phyloP scores from a whole-genome alignment of 2,888 invertebrate species.

The Glomeris marginata region DNA sequence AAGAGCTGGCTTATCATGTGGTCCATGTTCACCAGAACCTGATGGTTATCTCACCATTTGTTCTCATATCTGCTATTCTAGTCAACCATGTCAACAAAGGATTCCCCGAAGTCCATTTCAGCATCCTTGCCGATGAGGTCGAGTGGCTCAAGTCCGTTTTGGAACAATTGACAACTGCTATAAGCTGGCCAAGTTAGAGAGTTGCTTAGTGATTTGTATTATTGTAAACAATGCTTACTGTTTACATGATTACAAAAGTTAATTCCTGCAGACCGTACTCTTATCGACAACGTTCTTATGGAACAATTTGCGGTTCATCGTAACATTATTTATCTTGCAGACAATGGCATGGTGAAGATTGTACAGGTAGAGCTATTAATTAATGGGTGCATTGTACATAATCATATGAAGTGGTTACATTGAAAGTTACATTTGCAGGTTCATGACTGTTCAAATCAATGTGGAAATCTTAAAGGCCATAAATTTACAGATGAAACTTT shows the following conservation, averaged over 20 bases:
- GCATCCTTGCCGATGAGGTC: slow-evolving; percentile 2
- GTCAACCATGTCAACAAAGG: neutral
- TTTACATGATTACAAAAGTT: neutral
- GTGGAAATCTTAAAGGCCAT: neutral
- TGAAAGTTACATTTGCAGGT: neutral
- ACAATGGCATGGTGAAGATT: neutral
- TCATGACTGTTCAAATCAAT: neutral
- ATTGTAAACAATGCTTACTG: neutral
- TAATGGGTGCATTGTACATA: too few relatives aligned
- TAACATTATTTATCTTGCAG: slow-evolving; percentile 3
- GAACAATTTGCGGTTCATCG: slow-evolving; percentile 2
- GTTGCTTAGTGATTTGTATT: neutral
- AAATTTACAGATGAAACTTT: neutral
- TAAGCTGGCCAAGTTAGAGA: neutral
- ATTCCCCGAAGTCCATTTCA: neutral
- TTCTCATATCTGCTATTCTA: slow-evolving; percentile 6
- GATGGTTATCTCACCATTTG: slow-evolving; percentile 7
- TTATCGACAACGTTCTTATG: neutral
- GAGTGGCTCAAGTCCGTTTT: slow-evolving; percentile 3
- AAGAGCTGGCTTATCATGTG: slow-evolving; percentile 2
- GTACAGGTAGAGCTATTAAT: slow-evolving; percentile 3
- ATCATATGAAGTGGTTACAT: neutral
- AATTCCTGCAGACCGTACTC: neutral
- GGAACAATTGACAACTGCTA: neutral
- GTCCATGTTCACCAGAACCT: slow-evolving; percentile 3